Evolutionary conservation across 2,888 invertebrate genomes (phyloP).

Genomic region (Crocallis elinguaria): DNA sequence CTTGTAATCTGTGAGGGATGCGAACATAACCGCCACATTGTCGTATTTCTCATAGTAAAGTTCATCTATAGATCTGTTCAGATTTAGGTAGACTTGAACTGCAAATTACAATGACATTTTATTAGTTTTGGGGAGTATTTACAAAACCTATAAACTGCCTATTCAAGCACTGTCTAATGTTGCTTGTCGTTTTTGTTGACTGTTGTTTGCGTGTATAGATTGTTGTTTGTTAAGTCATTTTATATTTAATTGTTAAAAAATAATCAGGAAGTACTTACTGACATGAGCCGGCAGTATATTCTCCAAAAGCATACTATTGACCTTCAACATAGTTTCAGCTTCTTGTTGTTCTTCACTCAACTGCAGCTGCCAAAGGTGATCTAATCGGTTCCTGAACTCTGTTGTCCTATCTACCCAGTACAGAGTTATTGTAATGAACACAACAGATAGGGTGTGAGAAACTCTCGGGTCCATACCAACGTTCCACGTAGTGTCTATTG

Average conservation of each 20-base stretch:
- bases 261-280: slow-evolving; percentile 81
- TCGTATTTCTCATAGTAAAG: slow-evolving; percentile 95
- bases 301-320: slow-evolving; percentile 94
- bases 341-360: slow-evolving; percentile 93
- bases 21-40: slow-evolving; percentile 98
- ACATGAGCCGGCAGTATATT: slow-evolving; percentile 98
- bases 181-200: no score
- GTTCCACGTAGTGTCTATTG: slow-evolving; percentile 88
- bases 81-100: slow-evolving; percentile 92
- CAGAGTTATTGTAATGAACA: slow-evolving; percentile 90
- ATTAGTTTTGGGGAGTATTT: no score
- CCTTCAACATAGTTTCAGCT: slow-evolving; percentile 92
- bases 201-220: no score
- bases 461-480: slow-evolving; percentile 87
- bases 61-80: slow-evolving; percentile 88
- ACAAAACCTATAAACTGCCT: no score
- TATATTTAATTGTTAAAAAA: neutral
- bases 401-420: slow-evolving; percentile 95
- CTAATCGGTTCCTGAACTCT: slow-evolving; percentile 94
- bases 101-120: no score
- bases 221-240: neutral
- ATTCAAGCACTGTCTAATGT: no score
- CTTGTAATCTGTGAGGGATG: slow-evolving; percentile 94
- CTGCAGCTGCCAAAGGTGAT: slow-evolving; percentile 88
- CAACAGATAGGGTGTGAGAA: slow-evolving; percentile 90